These are phyloP conservation scores for Mesitornis unicolor DNA, from an alignment of 2,113 vertebrate genomes.

Conservation along the genomic window DNA sequence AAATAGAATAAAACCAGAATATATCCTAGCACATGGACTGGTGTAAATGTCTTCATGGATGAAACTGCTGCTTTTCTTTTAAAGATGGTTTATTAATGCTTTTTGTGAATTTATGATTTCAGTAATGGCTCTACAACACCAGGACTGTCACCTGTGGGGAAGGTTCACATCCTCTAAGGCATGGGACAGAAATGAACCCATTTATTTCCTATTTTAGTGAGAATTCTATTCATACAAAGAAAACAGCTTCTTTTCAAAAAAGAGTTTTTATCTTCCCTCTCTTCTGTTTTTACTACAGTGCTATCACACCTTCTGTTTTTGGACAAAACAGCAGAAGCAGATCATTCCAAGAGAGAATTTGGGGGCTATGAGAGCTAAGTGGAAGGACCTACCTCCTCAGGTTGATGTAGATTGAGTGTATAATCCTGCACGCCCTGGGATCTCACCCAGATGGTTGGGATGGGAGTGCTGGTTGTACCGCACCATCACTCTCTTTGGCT, in stretches of 20 bases:
- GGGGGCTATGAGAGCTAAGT: background rate
- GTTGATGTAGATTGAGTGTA: background rate
- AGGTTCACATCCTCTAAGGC: background rate
- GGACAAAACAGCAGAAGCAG: background rate
- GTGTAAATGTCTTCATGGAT: background rate
- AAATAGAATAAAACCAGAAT: background rate
- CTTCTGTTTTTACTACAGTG: background rate
- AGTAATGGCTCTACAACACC: background rate
- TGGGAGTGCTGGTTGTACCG: background rate
- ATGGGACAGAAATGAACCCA: background rate
- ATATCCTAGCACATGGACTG: background rate
- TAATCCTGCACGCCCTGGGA: background rate
- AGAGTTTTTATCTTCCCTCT: fast-evolving
- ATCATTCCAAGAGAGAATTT: background rate
- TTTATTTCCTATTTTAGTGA: background rate
- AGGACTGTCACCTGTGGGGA: background rate
- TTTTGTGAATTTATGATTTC: background rate
- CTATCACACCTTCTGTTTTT: background rate
- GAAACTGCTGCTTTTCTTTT: background rate
- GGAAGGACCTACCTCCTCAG: background rate
- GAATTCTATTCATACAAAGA: background rate
- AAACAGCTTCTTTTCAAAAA: background rate
- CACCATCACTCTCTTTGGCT: background rate
- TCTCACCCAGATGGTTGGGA: background rate
- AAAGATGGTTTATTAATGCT: background rate